Percentiles rank a stretch among this genome's conserved stretches.
Conservation (phyloP, 2,797 vertebrate genomes). For the Danio kyathit region DNA sequence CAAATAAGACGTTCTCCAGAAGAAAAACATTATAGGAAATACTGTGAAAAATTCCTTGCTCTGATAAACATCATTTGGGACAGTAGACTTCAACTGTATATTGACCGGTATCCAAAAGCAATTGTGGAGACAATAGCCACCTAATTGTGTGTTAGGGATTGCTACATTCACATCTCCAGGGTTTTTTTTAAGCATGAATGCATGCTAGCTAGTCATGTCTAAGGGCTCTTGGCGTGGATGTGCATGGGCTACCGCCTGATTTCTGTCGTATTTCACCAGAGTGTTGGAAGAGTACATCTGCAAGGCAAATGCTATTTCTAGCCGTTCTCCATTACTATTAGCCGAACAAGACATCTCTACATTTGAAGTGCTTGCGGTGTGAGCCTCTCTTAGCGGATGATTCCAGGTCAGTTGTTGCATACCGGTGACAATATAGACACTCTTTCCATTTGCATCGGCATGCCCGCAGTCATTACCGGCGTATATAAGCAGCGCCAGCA, state of each 20-base stretch:
- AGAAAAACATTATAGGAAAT: too few species aligned
- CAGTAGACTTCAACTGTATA: not conserved
- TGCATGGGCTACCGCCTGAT: constrained; percentile 5
- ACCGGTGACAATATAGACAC: not conserved
- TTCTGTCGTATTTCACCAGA: constrained; percentile 10
- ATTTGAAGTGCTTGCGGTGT: not conserved
- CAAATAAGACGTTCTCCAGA: too few species aligned
- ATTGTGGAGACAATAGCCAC: constrained; percentile 8
- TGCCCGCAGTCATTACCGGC: not conserved
- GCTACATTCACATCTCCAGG: constrained; percentile 64
- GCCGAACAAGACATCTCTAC: constrained; percentile 23
- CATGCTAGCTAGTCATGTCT: constrained; percentile 58
- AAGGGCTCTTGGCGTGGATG: constrained; percentile 24
- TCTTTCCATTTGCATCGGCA: constrained; percentile 5
- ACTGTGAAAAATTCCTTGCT: too few species aligned
- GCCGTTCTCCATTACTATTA: constrained; percentile 7
- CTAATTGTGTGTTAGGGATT: constrained; percentile 53
- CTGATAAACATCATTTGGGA: too few species aligned
- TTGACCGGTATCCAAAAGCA: constrained; percentile 25
- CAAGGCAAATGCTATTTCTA: constrained; percentile 32
- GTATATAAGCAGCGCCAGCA: constrained; percentile 1
- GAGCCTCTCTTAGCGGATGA: constrained; percentile 16
- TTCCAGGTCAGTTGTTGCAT: constrained; percentile 7
- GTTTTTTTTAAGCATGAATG: constrained; percentile 53
- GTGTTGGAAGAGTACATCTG: constrained; percentile 15